Percentiles rank a stretch among this genome's conserved stretches.
Conservation (phyloP, 2,113 vertebrate genomes). For the Machaerirhynchus nigripectus region DNA sequence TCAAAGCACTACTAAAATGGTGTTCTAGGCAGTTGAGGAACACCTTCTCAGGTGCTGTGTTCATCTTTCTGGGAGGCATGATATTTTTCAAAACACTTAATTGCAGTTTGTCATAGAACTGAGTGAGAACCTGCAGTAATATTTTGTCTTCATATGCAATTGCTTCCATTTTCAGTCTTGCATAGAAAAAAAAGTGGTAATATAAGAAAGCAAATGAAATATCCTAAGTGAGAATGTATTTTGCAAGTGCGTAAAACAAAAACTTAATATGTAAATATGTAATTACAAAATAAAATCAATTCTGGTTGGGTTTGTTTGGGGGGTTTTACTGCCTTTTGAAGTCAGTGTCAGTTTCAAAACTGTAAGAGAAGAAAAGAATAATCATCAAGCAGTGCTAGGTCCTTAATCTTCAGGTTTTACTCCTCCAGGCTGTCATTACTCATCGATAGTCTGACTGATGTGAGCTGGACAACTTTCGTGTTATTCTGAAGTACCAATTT, state of each 20-base stretch:
- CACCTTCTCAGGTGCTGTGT: background rate
- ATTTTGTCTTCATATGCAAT: background rate
- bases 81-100: background rate
- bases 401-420: background rate
- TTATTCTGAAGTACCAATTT: constrained; percentile 5
- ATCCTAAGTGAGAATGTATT: background rate
- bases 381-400: background rate
- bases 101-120: background rate
- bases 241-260: background rate
- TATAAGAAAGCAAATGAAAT: background rate
- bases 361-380: background rate
- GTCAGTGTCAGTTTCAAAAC: background rate
- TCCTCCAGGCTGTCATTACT: constrained; percentile 29
- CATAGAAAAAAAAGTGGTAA: background rate
- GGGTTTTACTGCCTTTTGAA: background rate
- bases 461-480: constrained; percentile 15
- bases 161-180: background rate
- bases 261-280: background rate
- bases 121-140: background rate
- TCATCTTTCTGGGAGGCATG: background rate
- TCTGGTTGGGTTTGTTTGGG: background rate
- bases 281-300: background rate
- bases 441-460: background rate
- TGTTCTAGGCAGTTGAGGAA: background rate
- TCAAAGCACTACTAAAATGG: background rate